A percentile compares a stretch with the other conserved stretches of the same genome.
Evolutionary conservation across 2,797 vertebrate species (phyloP).

Genomic region (Moxostoma hubbsi): DNA sequence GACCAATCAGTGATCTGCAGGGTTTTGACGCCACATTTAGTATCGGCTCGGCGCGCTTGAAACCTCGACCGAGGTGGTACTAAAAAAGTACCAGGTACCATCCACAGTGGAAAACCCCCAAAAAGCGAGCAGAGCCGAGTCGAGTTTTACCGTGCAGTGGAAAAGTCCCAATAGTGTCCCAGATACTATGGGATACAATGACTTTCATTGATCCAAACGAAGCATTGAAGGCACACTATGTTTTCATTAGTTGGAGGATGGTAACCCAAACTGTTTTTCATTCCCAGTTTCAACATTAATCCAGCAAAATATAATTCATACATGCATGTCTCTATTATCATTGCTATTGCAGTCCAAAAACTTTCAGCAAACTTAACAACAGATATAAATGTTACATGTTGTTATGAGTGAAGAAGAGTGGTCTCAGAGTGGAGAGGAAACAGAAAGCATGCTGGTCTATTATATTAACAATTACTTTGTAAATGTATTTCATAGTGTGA

Average conservation of each 20-base stretch:
- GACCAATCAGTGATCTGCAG: too few species aligned
- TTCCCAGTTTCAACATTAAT: neutral
- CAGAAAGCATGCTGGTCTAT: neutral
- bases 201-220: neutral
- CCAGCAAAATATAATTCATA: neutral
- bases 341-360: neutral
- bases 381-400: conserved; percentile 5
- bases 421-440: neutral
- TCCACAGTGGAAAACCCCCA: too few species aligned
- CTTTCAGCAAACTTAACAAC: neutral
- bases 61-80: too few species aligned
- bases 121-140: too few species aligned
- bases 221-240: neutral
- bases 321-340: neutral
- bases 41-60: too few species aligned
- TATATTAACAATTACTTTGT: conserved; percentile 33
- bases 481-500: conserved; percentile 44
- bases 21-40: too few species aligned
- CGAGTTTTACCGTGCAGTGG: too few species aligned
- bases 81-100: too few species aligned
- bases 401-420: conserved; percentile 2
- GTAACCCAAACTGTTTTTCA: too few species aligned
- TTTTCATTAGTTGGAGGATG: too few species aligned
- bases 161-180: too few species aligned
- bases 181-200: neutral